phyloP scores from a whole-genome alignment of 2,113 vertebrate genomes.

The Engystomops pustulosus region DNA sequence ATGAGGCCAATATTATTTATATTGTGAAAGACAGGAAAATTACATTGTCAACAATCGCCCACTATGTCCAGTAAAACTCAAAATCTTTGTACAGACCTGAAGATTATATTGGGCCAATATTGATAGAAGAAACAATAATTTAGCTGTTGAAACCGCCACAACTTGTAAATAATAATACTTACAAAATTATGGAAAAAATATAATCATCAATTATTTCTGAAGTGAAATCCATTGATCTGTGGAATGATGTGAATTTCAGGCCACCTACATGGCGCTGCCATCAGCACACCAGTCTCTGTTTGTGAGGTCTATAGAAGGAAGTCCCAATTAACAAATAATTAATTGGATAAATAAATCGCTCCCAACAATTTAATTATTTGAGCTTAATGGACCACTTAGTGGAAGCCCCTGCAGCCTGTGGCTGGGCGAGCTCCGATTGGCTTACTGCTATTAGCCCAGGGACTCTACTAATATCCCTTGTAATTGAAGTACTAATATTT shows the following conservation, averaged over 20 bases:
- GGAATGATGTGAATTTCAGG: background rate
- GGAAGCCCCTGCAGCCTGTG: conserved; percentile 35
- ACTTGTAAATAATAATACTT: too few relatives aligned
- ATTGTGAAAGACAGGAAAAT: too few relatives aligned
- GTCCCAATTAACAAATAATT: conserved; percentile 49
- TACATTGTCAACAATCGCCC: too few relatives aligned
- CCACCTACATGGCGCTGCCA: background rate
- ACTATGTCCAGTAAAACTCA: too few relatives aligned
- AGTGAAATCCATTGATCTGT: background rate
- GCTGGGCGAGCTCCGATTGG: conserved; percentile 21
- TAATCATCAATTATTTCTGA: too few relatives aligned
- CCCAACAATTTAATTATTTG: conserved; percentile 41
- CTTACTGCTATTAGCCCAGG: conserved; percentile 34
- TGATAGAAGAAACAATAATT: too few relatives aligned
- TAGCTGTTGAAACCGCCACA: too few relatives aligned
- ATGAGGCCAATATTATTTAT: too few relatives aligned
- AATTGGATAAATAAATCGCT: conserved; percentile 39
- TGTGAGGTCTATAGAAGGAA: background rate
- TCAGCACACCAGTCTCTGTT: background rate
- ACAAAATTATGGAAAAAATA: too few relatives aligned
- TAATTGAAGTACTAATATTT: conserved; percentile 57
- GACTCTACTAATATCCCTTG: conserved; percentile 47
- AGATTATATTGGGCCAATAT: too few relatives aligned
- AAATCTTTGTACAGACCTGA: too few relatives aligned
- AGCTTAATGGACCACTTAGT: conserved; percentile 36